Conservation (phyloP, 2,113 vertebrate genomes). For the Psophia crepitans region DNA sequence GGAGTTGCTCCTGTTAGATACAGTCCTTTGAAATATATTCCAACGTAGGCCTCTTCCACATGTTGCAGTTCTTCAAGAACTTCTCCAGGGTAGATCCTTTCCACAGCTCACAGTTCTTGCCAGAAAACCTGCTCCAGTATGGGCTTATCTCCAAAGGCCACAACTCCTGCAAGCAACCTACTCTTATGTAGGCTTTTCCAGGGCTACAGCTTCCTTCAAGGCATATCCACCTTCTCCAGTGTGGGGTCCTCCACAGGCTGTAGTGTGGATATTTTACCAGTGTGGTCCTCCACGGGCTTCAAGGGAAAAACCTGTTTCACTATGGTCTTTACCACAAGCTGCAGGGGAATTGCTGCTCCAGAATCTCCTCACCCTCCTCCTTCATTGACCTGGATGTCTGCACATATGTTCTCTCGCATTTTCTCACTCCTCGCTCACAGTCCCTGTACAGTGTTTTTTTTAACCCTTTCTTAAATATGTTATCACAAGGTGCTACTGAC, state of each 20-base stretch:
- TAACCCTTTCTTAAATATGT: not conserved
- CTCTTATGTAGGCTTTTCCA: not conserved
- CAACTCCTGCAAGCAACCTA: too few relatives aligned
- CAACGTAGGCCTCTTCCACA: not conserved
- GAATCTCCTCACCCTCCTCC: not conserved
- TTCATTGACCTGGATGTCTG: not conserved
- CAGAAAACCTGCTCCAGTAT: not conserved
- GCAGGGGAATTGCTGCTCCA: not conserved
- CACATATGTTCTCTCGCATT: not conserved
- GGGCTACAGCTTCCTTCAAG: not conserved
- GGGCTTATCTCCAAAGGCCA: not conserved
- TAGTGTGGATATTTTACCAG: not conserved
- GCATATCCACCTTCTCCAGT: not conserved
- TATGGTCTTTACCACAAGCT: not conserved
- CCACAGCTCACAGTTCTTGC: not conserved
- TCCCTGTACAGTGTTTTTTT: not conserved
- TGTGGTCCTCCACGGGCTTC: not conserved
- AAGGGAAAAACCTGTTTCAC: not conserved
- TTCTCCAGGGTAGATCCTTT: too few relatives aligned
- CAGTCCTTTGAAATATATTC: not conserved
- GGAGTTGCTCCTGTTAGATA: fast-evolving
- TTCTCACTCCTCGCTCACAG: not conserved
- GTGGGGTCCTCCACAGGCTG: not conserved
- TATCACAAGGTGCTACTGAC: not conserved
- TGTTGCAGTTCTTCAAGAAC: not conserved